Base-by-base conservation (phyloP, 2,797 vertebrate species). In the Thamnophis elegans region DNA sequence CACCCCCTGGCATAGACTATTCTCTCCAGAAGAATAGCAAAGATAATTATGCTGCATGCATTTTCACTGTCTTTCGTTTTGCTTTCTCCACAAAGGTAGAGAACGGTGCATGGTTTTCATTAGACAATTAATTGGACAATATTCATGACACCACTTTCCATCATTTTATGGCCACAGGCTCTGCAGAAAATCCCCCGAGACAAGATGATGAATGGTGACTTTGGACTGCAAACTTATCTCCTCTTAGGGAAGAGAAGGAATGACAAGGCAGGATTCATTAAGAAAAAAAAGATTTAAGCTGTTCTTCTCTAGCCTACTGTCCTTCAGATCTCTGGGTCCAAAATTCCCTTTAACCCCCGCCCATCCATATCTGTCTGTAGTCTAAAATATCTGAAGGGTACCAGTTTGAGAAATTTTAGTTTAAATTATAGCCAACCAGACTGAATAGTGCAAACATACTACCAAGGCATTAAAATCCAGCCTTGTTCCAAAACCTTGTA, bases 91-190 rank as follows among this genome's bases (percentile, higher is more conserved):
- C 28, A 59, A 42, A 32, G 13, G 3, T 51, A 53, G 54, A 53
- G 32, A 73, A 87, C 62, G 12, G 36, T 59, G 62, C 51, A 90
- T 90, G 54, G 26, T 90, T 92, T 90, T 87, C 59, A 90, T 90
- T 78, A 90, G 42, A 87, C 54, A 58, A 32, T 87, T 90, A 92
- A 86, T 14, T 68, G 60, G 89, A 86, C 92, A 53, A 58, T 68
- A 53, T 73, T 54, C 60, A 51, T 73, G 85, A 90, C 28, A 87
- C 85, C 54, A 58, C 85, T 87, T 42, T 92, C 78, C 82, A 90
- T 90, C 60, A 92, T 90, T 8, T 53, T 73, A 47, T 59, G 73
- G 89, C 85, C 26, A 73, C 55, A 89, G 42, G n/a, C 4, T 68
- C 32, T 58, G 53, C 11, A 16, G 13, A 26, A 51, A 78, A 85